phyloP scores from a whole-genome alignment of 2,113 vertebrate species.

The Marmota monax region DNA sequence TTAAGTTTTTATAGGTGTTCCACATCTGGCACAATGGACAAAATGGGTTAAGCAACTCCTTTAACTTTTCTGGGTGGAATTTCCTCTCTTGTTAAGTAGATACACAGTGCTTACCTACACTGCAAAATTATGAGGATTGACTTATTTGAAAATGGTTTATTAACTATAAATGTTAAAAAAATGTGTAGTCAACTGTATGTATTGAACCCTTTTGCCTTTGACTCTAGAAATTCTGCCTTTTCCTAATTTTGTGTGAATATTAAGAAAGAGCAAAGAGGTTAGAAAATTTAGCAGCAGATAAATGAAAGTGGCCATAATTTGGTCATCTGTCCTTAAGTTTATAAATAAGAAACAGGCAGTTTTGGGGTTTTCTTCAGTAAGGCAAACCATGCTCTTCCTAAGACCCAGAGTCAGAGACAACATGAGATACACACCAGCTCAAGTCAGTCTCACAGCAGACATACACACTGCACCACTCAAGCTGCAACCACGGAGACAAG shows the following conservation, averaged over 20 bases:
- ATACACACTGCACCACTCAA: rapidly evolving
- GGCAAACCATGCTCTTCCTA: constrained; percentile 27
- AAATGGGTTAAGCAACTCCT: background rate
- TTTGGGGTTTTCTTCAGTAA: background rate
- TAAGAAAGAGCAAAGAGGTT: background rate
- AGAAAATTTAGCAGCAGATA: background rate
- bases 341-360: background rate
- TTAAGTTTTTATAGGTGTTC: too few species aligned
- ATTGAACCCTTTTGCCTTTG: background rate
- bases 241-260: background rate
- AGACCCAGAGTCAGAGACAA: constrained; percentile 52
- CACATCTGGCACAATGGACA: too few species aligned
- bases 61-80: background rate
- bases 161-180: background rate
- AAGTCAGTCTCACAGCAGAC: background rate
- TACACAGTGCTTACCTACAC: background rate
- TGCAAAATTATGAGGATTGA: background rate
- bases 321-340: background rate
- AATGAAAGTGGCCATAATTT: background rate
- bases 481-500: background rate
- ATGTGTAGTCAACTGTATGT: background rate
- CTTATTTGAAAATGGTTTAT: background rate
- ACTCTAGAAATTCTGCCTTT: background rate
- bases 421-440: background rate
- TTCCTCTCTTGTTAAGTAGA: background rate